These are phyloP conservation scores for Pheosia gnoma DNA, from an alignment of 2,888 invertebrate genomes.

Conservation along the genomic window DNA sequence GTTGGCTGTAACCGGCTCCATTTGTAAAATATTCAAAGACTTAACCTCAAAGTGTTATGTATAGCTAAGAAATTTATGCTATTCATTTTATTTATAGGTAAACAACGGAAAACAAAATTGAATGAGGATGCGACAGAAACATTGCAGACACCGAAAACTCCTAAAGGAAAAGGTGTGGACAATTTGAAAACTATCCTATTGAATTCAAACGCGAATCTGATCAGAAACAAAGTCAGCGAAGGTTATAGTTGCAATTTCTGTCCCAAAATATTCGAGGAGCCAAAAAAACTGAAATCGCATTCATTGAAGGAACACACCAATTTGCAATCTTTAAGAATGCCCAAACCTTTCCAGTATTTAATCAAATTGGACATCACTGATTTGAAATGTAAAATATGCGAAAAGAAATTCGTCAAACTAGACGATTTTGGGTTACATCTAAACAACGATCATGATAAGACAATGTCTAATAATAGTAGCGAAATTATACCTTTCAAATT, in stretches of 20 bases:
- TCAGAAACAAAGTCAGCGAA: constrained; percentile 36
- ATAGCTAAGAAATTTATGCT: constrained; percentile 16
- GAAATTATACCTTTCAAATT: constrained; percentile 51
- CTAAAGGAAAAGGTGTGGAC: constrained; percentile 14
- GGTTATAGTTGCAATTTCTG: constrained; percentile 49
- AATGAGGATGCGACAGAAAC: constrained; percentile 17
- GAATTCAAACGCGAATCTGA: constrained; percentile 44
- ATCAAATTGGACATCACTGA: constrained; percentile 51
- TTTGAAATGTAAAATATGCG: constrained; percentile 47
- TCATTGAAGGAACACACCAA: constrained; percentile 40
- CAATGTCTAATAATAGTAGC: constrained; percentile 22
- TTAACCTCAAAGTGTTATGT: not conserved
- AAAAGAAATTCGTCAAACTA: constrained; percentile 13
- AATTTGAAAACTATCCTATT: constrained; percentile 36
- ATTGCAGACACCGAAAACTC: not conserved
- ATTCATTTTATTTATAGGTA: constrained; percentile 37
- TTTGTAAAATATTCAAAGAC: too few species aligned
- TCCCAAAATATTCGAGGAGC: constrained; percentile 34
- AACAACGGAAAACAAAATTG: constrained; percentile 27
- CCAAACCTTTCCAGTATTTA: constrained; percentile 34
- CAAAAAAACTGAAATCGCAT: constrained; percentile 46
- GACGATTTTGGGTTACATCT: constrained; percentile 26
- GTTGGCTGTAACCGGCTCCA: too few species aligned
- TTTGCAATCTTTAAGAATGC: constrained; percentile 33
- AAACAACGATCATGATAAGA: constrained; percentile 24